Evolutionary conservation across 2,113 vertebrate species (phyloP), one percentile per base, ranked within the genome.

Genomic region (Indri indri): DNA sequence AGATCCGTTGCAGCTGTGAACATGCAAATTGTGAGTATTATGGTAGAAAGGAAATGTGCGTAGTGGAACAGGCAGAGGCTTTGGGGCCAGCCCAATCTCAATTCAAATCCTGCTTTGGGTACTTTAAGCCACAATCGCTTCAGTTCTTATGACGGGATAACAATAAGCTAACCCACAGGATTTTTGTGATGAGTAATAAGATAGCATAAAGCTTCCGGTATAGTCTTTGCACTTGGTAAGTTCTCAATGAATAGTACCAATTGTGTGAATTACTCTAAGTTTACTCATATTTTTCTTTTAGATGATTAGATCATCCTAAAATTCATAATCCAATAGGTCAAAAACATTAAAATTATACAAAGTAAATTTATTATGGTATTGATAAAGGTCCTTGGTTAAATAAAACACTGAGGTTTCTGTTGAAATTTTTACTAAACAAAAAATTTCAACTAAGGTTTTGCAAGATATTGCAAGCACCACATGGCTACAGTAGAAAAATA

Each of bases 381-480:
- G 13, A 82, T 20, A n/a, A 79, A 89, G 3, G 13, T 18, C 42
- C 61, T 57, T 76, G 18, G 16, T 73, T 74, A 87, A 52, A 52
- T 66, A 82, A 87, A 92, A 76, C 23, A 66, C 23, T 79, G 27
- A 93, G 13, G 9, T 42, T 90, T 91, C 68, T 95, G 32, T 73
- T 94, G 37, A 89, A 90, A 77, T 77, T 63, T 94, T 90, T 82
- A 73, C 40, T 61, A 81, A 85, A 66, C 40, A 74, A 74, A 88
- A n/a, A 54, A 20, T 68, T 91, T 57, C 42, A 88, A 79, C 37
- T 74, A 25, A 76, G n/a, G 7, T 71, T 92, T 97, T 80, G 16
- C 1, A 90, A 65, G 8, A 59, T 76, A 27, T 91, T 93, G 12
- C 16, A 87, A 76, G 32, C 10, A 37, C n/a, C 65, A 42, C 45